A percentile compares a stretch with the other conserved stretches of the same genome.
phyloP scores from a whole-genome alignment of 2,888 invertebrate species.

The Leucozona laternaria region DNA sequence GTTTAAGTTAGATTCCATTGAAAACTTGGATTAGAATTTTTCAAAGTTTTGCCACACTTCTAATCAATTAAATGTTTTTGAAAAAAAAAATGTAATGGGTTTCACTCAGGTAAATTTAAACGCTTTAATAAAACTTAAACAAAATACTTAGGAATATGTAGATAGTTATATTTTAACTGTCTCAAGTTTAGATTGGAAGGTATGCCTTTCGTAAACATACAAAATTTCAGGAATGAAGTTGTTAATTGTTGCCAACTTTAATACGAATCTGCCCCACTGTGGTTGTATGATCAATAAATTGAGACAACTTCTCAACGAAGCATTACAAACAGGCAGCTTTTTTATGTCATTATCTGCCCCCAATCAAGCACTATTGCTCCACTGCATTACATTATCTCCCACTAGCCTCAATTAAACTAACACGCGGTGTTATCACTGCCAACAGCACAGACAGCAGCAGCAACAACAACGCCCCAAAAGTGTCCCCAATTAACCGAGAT shows the following conservation, averaged over 20 bases:
- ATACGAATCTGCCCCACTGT: slow-evolving; percentile 2
- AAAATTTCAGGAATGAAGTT: neutral
- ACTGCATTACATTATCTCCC: slow-evolving; percentile 48
- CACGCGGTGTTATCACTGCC: slow-evolving; percentile 51
- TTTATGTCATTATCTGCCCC: slow-evolving; percentile 40
- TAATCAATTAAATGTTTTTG: too few relatives aligned
- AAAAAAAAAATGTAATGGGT: too few relatives aligned
- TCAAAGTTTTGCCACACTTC: too few relatives aligned
- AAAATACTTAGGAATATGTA: too few relatives aligned
- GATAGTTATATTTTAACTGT: too few relatives aligned
- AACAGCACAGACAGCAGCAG: slow-evolving; percentile 19
- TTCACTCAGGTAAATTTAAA: too few relatives aligned
- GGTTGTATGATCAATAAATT: slow-evolving; percentile 2
- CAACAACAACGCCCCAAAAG: slow-evolving; percentile 59
- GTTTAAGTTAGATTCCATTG: too few relatives aligned
- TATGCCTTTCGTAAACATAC: too few relatives aligned
- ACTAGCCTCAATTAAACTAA: slow-evolving; percentile 49
- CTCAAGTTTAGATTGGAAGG: too few relatives aligned
- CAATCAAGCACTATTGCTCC: slow-evolving; percentile 52
- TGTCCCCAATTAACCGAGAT: slow-evolving; percentile 51
- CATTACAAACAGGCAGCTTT: slow-evolving; percentile 14
- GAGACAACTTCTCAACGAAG: neutral
- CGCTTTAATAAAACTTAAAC: too few relatives aligned
- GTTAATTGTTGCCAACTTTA: neutral
- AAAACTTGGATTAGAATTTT: too few relatives aligned